These are phyloP conservation scores for Lacanobia oleracea DNA, from an alignment of 2,888 invertebrate species.

Conservation along the genomic window DNA sequence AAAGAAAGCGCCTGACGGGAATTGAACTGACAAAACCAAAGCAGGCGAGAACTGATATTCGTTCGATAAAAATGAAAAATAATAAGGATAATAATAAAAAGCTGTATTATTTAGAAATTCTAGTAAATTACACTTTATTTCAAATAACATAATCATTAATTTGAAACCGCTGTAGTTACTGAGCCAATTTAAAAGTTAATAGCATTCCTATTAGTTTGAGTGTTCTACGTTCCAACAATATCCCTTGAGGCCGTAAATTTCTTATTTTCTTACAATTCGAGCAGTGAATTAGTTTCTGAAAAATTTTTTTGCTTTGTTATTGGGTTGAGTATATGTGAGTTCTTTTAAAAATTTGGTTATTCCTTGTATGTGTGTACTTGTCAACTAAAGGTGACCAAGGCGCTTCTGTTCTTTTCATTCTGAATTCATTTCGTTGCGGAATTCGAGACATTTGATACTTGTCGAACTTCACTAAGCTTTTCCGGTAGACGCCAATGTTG, in stretches of 20 bases:
- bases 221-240: conserved; percentile 3
- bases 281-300: neutral
- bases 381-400: no score
- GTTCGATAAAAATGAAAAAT: neutral
- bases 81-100: neutral
- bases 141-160: neutral
- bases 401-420: no score
- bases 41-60: neutral
- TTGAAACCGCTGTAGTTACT: neutral
- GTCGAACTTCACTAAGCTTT: no score
- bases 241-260: neutral
- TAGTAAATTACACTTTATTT: neutral
- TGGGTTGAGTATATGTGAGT: neutral
- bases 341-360: no score
- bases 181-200: conserved; percentile 1
- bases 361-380: no score
- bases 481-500: no score
- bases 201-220: neutral
- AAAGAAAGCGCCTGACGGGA: neutral
- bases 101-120: neutral
- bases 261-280: neutral
- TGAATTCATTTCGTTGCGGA: no score
- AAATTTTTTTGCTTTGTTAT: neutral
- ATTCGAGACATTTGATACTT: no score
- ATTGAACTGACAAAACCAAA: conserved; percentile 33